These are phyloP conservation scores for Alitta virens DNA, from an alignment of 2,888 invertebrate species.

Conservation along the genomic window DNA sequence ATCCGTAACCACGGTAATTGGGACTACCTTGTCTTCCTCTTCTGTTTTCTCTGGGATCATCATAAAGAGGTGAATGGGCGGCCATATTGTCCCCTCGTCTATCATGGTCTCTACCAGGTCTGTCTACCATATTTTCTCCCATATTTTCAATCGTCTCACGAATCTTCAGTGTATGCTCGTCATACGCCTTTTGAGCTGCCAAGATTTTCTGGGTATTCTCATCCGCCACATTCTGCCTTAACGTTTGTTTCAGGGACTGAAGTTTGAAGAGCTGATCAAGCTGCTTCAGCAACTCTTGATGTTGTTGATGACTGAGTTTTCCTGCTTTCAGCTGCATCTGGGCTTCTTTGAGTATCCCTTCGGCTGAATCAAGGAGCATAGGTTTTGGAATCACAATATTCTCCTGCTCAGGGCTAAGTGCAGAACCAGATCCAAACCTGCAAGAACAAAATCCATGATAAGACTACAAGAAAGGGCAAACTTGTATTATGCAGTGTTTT, in stretches of 20 bases:
- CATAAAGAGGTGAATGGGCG: no score
- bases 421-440: neutral
- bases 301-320: slow-evolving; percentile 42
- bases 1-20: no score
- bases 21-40: no score
- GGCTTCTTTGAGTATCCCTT: slow-evolving; percentile 63
- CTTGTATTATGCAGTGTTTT: no score
- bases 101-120: no score
- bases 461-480: no score
- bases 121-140: no score
- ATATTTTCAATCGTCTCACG: no score
- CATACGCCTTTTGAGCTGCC: neutral
- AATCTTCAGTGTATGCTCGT: no score
- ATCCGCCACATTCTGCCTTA: slow-evolving; percentile 1
- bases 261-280: slow-evolving; percentile 38
- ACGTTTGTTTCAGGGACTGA: slow-evolving; percentile 31
- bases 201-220: neutral
- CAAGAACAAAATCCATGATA: no score
- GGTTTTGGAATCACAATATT: slow-evolving; percentile 17
- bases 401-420: slow-evolving; percentile 10
- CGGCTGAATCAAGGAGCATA: slow-evolving; percentile 26
- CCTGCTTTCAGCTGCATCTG: slow-evolving; percentile 76
- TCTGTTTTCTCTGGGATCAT: no score
- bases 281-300: slow-evolving; percentile 47
- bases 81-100: no score